phyloP scores from a whole-genome alignment of 2,888 invertebrate genomes.

The Lobophora halterata region DNA sequence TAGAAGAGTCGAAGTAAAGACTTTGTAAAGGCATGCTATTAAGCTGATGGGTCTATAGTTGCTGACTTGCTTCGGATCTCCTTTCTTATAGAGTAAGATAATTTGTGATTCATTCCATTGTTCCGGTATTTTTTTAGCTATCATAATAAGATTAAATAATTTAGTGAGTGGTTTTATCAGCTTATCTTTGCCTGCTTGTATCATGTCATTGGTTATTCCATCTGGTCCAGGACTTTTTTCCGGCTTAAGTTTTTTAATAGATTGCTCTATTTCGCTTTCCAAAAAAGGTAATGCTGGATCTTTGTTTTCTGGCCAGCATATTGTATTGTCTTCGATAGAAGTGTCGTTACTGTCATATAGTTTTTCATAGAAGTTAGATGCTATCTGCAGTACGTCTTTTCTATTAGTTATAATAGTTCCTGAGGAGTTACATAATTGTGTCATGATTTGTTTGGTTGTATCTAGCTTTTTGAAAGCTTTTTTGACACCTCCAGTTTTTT shows the following conservation, averaged over 20 bases:
- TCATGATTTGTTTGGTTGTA: conserved; percentile 5
- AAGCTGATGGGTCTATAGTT: conserved; percentile 10
- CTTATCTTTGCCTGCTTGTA: background rate
- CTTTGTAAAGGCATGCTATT: background rate
- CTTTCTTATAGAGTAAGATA: conserved; percentile 4
- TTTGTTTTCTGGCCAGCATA: background rate
- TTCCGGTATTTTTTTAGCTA: background rate
- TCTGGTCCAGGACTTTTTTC: conserved; percentile 1
- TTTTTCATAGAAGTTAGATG: conserved; percentile 1
- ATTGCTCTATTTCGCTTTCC: background rate
- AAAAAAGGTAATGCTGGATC: too few species aligned
- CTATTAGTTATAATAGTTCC: background rate
- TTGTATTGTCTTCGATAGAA: background rate
- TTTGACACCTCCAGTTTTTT: conserved; percentile 11
- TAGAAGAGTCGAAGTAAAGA: background rate
- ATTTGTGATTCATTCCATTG: conserved; percentile 4
- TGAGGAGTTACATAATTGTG: too few species aligned
- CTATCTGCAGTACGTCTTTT: background rate
- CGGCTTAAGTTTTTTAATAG: conserved; percentile 3
- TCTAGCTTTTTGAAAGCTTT: conserved; percentile 11
- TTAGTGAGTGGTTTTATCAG: background rate
- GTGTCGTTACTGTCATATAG: background rate
- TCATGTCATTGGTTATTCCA: background rate
- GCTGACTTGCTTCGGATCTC: background rate
- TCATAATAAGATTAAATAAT: background rate